Evolutionary conservation across 2,888 invertebrate species (phyloP), one percentile per base, ranked within the genome.

Genomic region (Cryptocephalus primarius): DNA sequence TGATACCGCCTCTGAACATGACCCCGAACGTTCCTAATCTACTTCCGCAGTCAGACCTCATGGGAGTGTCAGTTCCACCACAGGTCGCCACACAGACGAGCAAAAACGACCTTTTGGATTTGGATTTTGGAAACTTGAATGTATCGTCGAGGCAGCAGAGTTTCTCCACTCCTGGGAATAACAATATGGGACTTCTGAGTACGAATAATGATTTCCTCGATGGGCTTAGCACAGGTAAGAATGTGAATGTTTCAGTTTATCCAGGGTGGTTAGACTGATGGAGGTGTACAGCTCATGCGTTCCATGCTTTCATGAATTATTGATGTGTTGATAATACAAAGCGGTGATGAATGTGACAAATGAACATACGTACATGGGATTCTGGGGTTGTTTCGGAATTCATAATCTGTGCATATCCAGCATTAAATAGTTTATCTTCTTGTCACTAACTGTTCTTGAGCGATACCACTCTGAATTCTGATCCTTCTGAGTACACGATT

Each of bases 71-170:
- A 22, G 4, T 38, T 9, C 38, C 43, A 11, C 40, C 42, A 34
- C 52, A 44, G 36, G 36, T 47, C 4, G 33, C 12, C 1, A 47
- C 41, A 14, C 48, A 51, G 34, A 48, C 40, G 31, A 42, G 44
- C 40, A 57, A 48, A 14, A 54, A 48, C 32, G 67, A 69, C 58
- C 59, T 68, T 33, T 51, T 69, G 40, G 69, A 66, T 47, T 52
- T 67, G 8, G 63, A 61, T 31, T 65, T 68, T 44, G 56, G 55
- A 42, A 55, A 54, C 33, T 54, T 67, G 40, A 62, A 45, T 50
- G 53, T 67, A 43, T 59, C 60, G 43, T 47, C 58, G 1, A n/a
- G 4, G 6, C 11, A n/a, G 12, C 48, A 46, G 14, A 8, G 45
- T 9, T n/a, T 14, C 32, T 13, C 33, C 4, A 12, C 46, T 39